Base-by-base conservation (phyloP, 2,888 invertebrate genomes). In the Neria commutata region DNA sequence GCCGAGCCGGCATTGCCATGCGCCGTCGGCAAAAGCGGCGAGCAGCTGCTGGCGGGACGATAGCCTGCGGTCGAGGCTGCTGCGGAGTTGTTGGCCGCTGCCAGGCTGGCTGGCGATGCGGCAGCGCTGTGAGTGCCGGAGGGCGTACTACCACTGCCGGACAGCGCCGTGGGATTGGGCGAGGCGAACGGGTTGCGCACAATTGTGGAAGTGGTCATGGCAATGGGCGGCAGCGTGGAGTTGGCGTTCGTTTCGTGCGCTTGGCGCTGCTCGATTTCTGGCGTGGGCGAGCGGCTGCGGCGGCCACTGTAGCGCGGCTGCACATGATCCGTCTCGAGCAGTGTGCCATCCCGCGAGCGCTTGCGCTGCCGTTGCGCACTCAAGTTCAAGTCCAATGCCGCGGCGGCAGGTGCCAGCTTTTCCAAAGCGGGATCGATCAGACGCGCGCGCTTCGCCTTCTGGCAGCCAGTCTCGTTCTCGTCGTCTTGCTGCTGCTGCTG, bases 401-500 rank as follows among this genome's bases (percentile, higher is more conserved):
- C 11, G 4, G 53, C 33, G 19, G 29, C 34, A 8, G 66, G 56
- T 2, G 70, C 67, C 45, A 67, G 50, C 51, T 67, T 66, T 40
- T 66, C 66, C 37, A 75, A 14, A 29, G 55, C 11, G 3, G 47
- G 17, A 3, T 42, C 14, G 23, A 46, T 37, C 14, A 79, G 49
- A 3, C 76, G 66, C 0, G 74, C 70, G 1, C 79, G 65, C 42
- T 77, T 77, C 17, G 79, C 71, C 49, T 74, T 71, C n/a, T 71
- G 57, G 42, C 67, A 64, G 4, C 58, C 67, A 17, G n/a, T 37
- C 2, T 56, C 52, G 8, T 61, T 64, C 2, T 53, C 58, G 6
- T 63, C 65, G 60, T 63, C 51, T 45, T 8, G 87, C n/a, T n/a
- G n/a, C n/a, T n/a, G 90, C 51, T 87, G 89, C 78, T 89, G 69